Base-by-base conservation (phyloP, 2,888 invertebrate genomes). In the Stenolophus ochropezus region DNA sequence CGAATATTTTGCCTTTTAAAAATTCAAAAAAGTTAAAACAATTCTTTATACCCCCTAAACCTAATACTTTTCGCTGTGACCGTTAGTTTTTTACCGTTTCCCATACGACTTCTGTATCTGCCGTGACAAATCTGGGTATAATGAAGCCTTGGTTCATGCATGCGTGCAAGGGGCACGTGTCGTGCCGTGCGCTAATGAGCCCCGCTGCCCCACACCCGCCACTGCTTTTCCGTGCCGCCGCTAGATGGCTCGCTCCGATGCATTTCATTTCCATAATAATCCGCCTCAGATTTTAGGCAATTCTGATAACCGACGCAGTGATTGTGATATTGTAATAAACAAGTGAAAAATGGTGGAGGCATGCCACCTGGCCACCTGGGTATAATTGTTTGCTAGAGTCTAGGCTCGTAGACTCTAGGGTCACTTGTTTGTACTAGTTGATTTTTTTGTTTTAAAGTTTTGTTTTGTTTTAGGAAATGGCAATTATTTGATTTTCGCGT, bases 181-280 rank as follows among this genome's bases (percentile, higher is more conserved):
- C 18, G 21, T 69, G 65, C 33, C 65, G 25, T 61, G 65, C 65
- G 33, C 65, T 73, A 49, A 73, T 73, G 73, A 73, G 51, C 49
- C 18, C 25, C 73, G 18, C 8, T 18, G 33, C 42, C 4, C 18
- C n/a, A n/a, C n/a, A n/a, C 21, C 47, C 14, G 73, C 18, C n/a
- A 6, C 49, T 47, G 73, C 20, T 49, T 73, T 73, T 51, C 49
- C 73, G 51, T 73, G 47, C 23, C 49, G 18, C 20, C 51, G 49
- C 25, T 69, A 71, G 69, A 79, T 71, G 49, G 69, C 51, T 33
- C 51, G 71, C 65, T 69, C 20, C 71, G 79, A 79, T 79, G 79
- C 79, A 79, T 79, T 71, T 79, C 51, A 79, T 79, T 79, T 79
- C 71, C 69, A 79, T 79, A 79, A 79, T 79, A 79, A 79, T 69